These are phyloP conservation scores for Pseudococcus longispinus DNA, from an alignment of 2,888 invertebrate species.

Conservation along the genomic window DNA sequence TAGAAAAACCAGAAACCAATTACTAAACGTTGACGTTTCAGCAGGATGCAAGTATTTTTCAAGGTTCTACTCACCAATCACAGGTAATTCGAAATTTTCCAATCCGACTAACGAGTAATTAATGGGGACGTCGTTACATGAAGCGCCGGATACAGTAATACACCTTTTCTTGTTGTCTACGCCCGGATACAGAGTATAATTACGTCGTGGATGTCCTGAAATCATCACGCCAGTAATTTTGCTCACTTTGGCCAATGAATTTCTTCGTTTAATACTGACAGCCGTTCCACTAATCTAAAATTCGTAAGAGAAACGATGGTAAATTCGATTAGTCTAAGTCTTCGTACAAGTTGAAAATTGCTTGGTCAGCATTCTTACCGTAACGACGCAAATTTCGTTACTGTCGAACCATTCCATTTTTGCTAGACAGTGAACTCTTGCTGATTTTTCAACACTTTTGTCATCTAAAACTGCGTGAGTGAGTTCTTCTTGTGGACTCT, in stretches of 20 bases:
- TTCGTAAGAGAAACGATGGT: background rate
- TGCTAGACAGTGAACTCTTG: constrained; percentile 70
- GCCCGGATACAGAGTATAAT: constrained; percentile 72
- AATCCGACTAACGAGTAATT: constrained; percentile 72
- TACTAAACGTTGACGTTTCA: background rate
- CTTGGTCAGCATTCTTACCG: no score
- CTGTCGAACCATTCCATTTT: constrained; percentile 76
- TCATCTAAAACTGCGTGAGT: constrained; percentile 63
- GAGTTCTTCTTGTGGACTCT: constrained; percentile 67
- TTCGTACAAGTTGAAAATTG: no score
- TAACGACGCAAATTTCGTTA: constrained; percentile 66
- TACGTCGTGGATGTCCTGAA: constrained; percentile 66
- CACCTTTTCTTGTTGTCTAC: constrained; percentile 71
- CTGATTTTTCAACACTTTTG: constrained; percentile 68
- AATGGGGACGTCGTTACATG: constrained; percentile 73
- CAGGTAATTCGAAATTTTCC: constrained; percentile 73
- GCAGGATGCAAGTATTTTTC: background rate
- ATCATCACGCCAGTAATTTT: constrained; percentile 70
- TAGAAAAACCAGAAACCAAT: constrained; percentile 60
- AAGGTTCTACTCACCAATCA: constrained; percentile 68
- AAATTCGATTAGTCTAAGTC: background rate
- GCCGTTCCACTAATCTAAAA: constrained; percentile 70
- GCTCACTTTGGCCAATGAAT: constrained; percentile 66
- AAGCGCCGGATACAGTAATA: constrained; percentile 69
- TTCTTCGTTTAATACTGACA: constrained; percentile 66